Evolutionary conservation across 2,888 invertebrate species (phyloP).

Genomic region (Nymphalis polychloros): DNA sequence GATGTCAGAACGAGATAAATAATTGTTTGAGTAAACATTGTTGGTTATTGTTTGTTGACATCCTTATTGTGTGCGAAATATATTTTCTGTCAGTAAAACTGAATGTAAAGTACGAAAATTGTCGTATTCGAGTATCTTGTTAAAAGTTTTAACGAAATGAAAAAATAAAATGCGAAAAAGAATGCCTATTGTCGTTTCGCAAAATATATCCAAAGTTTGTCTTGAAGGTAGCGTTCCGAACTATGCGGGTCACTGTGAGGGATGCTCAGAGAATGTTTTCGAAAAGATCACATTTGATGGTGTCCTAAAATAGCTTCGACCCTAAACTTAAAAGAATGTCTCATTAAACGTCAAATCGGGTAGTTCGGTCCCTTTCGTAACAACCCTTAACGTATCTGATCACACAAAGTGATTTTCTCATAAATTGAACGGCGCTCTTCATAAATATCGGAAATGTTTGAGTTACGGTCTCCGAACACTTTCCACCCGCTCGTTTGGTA

Average conservation of each 20-base stretch:
- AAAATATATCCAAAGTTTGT: slow-evolving; percentile 35
- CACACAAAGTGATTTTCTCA: slow-evolving; percentile 60
- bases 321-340: slow-evolving; percentile 39
- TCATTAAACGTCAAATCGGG: slow-evolving; percentile 34
- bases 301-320: slow-evolving; percentile 33
- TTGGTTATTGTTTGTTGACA: no score
- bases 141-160: slow-evolving; percentile 33
- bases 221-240: slow-evolving; percentile 31
- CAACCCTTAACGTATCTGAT: slow-evolving; percentile 43
- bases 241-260: slow-evolving; percentile 28
- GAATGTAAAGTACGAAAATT: slow-evolving; percentile 9
- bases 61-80: no score
- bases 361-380: slow-evolving; percentile 24
- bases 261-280: slow-evolving; percentile 30
- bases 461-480: slow-evolving; percentile 34
- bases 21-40: no score
- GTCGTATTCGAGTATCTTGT: slow-evolving; percentile 29
- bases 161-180: slow-evolving; percentile 19
- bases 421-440: slow-evolving; percentile 57
- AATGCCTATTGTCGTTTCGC: slow-evolving; percentile 32
- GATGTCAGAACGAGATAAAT: no score
- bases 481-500: slow-evolving; percentile 10
- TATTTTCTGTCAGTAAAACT: no score
- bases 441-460: slow-evolving; percentile 59
- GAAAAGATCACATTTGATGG: slow-evolving; percentile 34